phyloP scores from a whole-genome alignment of 92 coral and sea anemone genomes.

The Siderastrea radians region DNA sequence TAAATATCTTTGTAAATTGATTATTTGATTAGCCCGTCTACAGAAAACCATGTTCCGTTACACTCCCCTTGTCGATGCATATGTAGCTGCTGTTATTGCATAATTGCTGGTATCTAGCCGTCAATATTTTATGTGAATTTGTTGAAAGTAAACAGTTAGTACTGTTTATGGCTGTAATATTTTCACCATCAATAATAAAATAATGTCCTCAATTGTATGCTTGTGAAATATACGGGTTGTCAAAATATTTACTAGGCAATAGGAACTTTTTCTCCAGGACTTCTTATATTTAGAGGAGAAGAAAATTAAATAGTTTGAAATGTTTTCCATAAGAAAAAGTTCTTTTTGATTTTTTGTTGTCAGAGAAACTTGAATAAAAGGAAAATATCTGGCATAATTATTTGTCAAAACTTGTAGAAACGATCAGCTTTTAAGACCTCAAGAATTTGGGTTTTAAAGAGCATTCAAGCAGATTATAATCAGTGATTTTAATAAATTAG shows the following conservation, averaged over 20 bases:
- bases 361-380: neutral
- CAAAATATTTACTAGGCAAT: neutral
- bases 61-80: too few relatives aligned
- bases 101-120: neutral
- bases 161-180: neutral
- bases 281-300: too few relatives aligned
- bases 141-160: neutral
- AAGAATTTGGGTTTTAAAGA: neutral
- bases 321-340: too few relatives aligned
- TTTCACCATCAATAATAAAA: neutral
- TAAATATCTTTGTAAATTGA: neutral
- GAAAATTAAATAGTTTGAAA: too few relatives aligned
- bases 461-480: neutral
- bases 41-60: neutral
- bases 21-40: neutral
- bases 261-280: too few relatives aligned
- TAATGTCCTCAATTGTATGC: neutral
- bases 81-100: neutral
- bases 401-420: neutral
- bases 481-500: neutral
- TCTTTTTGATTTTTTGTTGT: neutral
- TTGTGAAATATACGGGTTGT: neutral
- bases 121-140: neutral
- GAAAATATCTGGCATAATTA: too few relatives aligned
- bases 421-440: neutral